These are phyloP conservation scores for Ranitomeya imitator DNA, from an alignment of 2,113 vertebrate genomes.

Conservation along the genomic window DNA sequence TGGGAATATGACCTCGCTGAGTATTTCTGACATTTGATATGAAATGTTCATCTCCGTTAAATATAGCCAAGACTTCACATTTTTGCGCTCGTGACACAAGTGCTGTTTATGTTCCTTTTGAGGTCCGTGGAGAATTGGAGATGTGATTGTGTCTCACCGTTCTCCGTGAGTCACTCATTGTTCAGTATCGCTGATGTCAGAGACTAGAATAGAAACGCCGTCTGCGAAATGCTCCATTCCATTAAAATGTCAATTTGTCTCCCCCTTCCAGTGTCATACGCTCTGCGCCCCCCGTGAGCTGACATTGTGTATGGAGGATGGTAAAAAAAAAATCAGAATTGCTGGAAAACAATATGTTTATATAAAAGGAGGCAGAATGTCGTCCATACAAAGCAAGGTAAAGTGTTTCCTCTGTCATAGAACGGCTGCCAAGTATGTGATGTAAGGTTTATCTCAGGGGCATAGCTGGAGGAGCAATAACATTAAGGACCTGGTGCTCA, in stretches of 20 bases:
- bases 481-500: too few species aligned
- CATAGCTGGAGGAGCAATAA: too few species aligned
- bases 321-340: not conserved
- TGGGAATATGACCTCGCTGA: not conserved
- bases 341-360: not conserved
- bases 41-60: not conserved
- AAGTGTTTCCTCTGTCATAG: not conserved
- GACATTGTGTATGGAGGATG: not conserved
- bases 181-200: constrained; percentile 33
- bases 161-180: constrained; percentile 36
- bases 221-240: constrained; percentile 14
- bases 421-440: too few species aligned
- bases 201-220: constrained; percentile 31
- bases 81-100: constrained; percentile 8
- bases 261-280: constrained; percentile 2
- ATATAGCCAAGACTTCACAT: constrained; percentile 5
- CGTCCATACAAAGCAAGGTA: not conserved
- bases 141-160: not conserved
- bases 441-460: too few species aligned
- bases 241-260: constrained; percentile 49
- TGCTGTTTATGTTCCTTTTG: not conserved
- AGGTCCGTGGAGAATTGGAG: constrained; percentile 8
- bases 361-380: not conserved
- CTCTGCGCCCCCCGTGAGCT: not conserved
- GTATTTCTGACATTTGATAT: not conserved